Evolutionary conservation across 2,113 vertebrate species (phyloP).

Genomic region (Carassius auratus): DNA sequence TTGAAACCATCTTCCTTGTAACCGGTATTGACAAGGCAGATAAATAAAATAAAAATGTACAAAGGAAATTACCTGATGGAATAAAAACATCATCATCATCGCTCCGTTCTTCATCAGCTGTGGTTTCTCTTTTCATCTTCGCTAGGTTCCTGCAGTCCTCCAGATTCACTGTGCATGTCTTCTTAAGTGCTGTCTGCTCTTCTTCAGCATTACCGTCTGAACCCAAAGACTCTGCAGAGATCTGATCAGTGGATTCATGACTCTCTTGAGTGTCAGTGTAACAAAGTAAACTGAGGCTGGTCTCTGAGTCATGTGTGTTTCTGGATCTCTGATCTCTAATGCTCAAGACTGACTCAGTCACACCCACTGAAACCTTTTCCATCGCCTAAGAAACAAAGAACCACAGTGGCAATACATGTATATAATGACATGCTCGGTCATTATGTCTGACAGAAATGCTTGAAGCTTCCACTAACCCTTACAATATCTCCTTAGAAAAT

Average conservation of each 20-base stretch:
- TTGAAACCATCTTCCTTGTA: not conserved
- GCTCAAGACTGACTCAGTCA: not conserved
- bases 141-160: not conserved
- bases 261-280: not conserved
- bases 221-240: not conserved
- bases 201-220: not conserved
- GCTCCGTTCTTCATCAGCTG: not conserved
- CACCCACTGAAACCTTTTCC: not conserved
- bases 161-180: not conserved
- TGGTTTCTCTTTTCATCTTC: not conserved
- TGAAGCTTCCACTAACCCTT: not conserved
- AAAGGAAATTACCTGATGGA: not conserved
- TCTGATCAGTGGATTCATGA: not conserved
- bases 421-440: not conserved
- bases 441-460: not conserved
- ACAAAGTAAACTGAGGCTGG: not conserved
- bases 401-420: not conserved
- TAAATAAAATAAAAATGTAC: not conserved
- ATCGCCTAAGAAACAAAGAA: not conserved
- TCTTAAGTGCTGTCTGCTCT: not conserved
- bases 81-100: not conserved
- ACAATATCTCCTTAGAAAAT: no score
- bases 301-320: not conserved
- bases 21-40: not conserved
- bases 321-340: not conserved